Evolutionary conservation across 2,797 vertebrate genomes (phyloP).

Genomic region (Chanos chanos): DNA sequence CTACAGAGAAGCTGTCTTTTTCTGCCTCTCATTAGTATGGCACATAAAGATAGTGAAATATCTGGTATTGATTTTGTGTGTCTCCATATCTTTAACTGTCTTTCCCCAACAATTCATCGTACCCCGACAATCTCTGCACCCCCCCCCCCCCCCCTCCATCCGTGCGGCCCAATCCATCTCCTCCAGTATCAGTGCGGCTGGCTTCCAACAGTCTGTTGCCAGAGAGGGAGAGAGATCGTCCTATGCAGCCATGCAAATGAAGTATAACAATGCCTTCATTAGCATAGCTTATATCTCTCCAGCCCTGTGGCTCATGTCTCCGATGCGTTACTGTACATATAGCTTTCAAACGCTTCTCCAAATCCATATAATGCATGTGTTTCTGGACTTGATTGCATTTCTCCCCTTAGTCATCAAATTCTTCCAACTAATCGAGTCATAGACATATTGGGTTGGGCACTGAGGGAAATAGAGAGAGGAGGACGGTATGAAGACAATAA

Average conservation of each 20-base stretch:
- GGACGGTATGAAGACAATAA: conserved; percentile 54
- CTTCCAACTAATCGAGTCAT: conserved; percentile 24
- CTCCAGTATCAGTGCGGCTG: conserved; percentile 5
- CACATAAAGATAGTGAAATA: not conserved
- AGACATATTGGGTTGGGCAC: conserved; percentile 27
- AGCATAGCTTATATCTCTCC: conserved; percentile 34
- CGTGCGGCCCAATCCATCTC: conserved; percentile 48
- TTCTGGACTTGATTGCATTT: conserved; percentile 20
- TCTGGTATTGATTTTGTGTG: not conserved
- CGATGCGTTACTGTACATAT: not conserved
- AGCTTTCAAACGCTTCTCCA: conserved; percentile 21
- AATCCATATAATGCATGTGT: not conserved
- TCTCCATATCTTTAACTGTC: not conserved
- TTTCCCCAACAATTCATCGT: not conserved
- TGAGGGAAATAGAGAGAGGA: conserved; percentile 29
- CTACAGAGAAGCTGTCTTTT: not conserved
- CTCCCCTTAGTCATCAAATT: conserved; percentile 12
- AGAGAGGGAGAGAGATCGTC: conserved; percentile 8
- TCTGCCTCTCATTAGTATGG: not conserved
- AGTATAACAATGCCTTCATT: conserved; percentile 44
- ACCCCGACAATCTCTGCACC: no score
- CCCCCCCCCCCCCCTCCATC: not conserved
- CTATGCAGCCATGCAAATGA: conserved; percentile 21
- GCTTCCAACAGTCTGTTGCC: conserved; percentile 12
- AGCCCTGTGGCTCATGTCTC: conserved; percentile 13